Base-by-base conservation (phyloP, 1,140 invertebrate genomes). In the Trinorchestia longiramus region DNA sequence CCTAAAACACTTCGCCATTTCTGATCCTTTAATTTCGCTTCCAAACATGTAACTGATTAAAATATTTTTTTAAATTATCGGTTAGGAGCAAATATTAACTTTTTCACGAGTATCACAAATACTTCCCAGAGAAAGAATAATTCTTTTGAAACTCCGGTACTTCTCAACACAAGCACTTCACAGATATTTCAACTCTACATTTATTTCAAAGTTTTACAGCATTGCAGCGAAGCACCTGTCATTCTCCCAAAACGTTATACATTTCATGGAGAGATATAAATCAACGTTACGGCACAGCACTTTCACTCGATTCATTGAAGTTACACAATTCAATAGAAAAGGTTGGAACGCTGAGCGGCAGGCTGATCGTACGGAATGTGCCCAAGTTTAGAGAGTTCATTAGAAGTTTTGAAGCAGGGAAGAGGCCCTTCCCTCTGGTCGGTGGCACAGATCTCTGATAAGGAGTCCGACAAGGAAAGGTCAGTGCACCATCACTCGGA, bases 381-480 rank as follows among this genome's bases (percentile, higher is more conserved):
- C 92, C 44, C 43, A 94, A 94, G 92, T 94, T 94, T 94, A 44
- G 92, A 94, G 41, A 94, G 41, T 43, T 94, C 92, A 94, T 94
- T 94, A 94, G 92, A 94, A 94, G 92, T 94, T 94, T 44, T 91
- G 28, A 91, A 91, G 88, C 6, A 91, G 88, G 4, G 43, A 43
- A 41, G 3, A 43, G 88, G 28, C 88, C 88, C 41, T 17, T 44
- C 88, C 41, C 41, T 43, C 19, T 91, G 88, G 88, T 44, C 62
- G 62, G 62, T 77, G 62, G 62, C 62, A 77, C 88, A 91, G 88
- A 91, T 91, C 88, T 91, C 41, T 8, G 88, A 91, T 91, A 91
- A 91, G 88, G 88, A 42, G 88, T 91, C 41, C 41, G 88, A 43
- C 41, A 91, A 42, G 88, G 88, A 91, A 91, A 91, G 88, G 88